Evolutionary conservation across 2,888 invertebrate species (phyloP), one percentile per base, ranked within the genome.

Genomic region (Drosophila antonietae): DNA sequence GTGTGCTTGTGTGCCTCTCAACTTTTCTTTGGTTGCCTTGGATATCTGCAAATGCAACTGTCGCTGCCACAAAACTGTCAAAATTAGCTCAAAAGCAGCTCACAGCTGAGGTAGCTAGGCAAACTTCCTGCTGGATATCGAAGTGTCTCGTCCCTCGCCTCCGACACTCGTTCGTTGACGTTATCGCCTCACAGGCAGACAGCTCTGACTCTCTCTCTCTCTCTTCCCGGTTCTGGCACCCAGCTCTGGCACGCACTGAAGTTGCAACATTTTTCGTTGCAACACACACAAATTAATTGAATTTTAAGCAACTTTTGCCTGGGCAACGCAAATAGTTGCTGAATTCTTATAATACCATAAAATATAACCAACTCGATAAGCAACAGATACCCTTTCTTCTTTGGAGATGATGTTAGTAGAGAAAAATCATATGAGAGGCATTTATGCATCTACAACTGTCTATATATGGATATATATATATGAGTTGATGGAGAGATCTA

Each of bases 221-320:
- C 37, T 14, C n/a, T n/a, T n/a, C n/a, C 0, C 39, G 15, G 5
- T 15, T 39, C 20, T 14, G 12, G 46, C 14, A 47, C 72, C 39
- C 63, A 60, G 61, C 63, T 65, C 65, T 49, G 71, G 67, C 82
- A 88, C 83, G 88, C 84, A 79, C 73, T 66, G 73, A 84, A 89
- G 80, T 84, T 84, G 69, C 74, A 79, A 70, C 78, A 83, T 83
- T 87, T 87, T 78, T 73, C 72, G 68, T 80, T 80, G 83, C 87
- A 74, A 68, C 80, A 84, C 80, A 84, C 55, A 85, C 83, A 83
- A 74, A 80, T 86, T 88, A 85, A 85, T 85, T 85, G 81, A 90
- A 85, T 90, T 85, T 89, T 73, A 77, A 80, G 83, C 81, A 82
- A 83, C 81, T 85, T 85, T 88, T 62, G 51, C 69, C 67, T 66